These are phyloP conservation scores for Leuciscus idus DNA, from an alignment of 2,113 vertebrate species.

Conservation along the genomic window DNA sequence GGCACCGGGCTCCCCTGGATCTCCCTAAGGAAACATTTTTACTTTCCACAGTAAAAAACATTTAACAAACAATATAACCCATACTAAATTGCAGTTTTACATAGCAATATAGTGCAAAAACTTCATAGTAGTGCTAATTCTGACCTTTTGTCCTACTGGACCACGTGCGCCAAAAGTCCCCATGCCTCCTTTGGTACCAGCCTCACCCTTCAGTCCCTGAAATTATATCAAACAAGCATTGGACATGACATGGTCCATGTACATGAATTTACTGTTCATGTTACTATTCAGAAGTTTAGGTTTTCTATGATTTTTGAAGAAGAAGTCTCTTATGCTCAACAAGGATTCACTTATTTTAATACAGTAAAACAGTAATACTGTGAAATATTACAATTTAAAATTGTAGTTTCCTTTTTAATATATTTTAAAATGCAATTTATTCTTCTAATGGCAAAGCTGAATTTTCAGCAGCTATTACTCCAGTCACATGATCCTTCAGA, in stretches of 20 bases:
- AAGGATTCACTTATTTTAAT: no score
- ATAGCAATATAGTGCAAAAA: not conserved
- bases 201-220: slow-evolving; percentile 86
- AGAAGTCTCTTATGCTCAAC: not conserved
- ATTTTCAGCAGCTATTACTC: no score
- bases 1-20: slow-evolving; percentile 81
- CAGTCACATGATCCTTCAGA: no score
- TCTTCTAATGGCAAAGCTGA: no score
- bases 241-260: not conserved
- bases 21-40: slow-evolving; percentile 73
- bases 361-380: no score
- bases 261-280: not conserved
- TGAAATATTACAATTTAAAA: no score
- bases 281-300: no score
- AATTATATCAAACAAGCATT: slow-evolving; percentile 10
- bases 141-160: slow-evolving; percentile 86
- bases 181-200: slow-evolving; percentile 82
- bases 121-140: not conserved
- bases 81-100: not conserved
- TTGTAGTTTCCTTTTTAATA: no score
- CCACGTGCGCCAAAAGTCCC: slow-evolving; percentile 86
- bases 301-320: not conserved
- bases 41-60: not conserved
- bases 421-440: no score
- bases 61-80: not conserved